Evolutionary conservation across 2,113 vertebrate genomes (phyloP).

Genomic region (Microcebus jonahi): DNA sequence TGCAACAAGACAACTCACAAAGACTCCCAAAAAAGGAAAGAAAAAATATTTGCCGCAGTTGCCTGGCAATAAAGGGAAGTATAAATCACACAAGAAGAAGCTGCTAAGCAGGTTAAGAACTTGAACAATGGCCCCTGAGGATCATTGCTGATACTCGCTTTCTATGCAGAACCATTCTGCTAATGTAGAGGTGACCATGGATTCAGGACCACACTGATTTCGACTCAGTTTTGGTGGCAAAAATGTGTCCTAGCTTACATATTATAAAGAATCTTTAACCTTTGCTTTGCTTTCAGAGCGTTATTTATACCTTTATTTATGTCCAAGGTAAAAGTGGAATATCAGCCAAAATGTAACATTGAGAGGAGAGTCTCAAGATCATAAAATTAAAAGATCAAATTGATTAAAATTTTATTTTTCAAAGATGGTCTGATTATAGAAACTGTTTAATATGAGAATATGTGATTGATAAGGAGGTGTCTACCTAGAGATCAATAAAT

Average conservation of each 20-base stretch:
- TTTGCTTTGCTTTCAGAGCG: constrained; percentile 15
- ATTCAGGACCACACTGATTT: background rate
- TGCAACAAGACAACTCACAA: background rate
- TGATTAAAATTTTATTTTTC: background rate
- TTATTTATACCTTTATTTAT: background rate
- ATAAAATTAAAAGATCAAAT: background rate
- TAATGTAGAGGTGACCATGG: background rate
- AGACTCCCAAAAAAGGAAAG: background rate
- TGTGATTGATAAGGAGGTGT: background rate
- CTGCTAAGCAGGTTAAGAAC: background rate
- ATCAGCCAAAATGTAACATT: background rate
- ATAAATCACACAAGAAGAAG: constrained; percentile 20
- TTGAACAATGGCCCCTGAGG: background rate
- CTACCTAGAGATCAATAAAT: background rate
- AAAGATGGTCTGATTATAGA: background rate
- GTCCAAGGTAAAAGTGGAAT: background rate
- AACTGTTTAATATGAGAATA: background rate
- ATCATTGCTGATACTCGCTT: background rate
- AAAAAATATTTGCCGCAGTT: background rate
- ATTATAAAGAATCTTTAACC: background rate
- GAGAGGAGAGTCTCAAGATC: background rate
- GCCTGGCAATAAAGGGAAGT: constrained; percentile 2
- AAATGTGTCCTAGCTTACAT: background rate
- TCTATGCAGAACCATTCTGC: background rate
- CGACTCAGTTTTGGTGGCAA: background rate